A percentile compares a stretch with the other conserved stretches of the same genome.
Conservation (phyloP, 1,140 invertebrate genomes). For the Ceratosolen solmsi region DNA sequence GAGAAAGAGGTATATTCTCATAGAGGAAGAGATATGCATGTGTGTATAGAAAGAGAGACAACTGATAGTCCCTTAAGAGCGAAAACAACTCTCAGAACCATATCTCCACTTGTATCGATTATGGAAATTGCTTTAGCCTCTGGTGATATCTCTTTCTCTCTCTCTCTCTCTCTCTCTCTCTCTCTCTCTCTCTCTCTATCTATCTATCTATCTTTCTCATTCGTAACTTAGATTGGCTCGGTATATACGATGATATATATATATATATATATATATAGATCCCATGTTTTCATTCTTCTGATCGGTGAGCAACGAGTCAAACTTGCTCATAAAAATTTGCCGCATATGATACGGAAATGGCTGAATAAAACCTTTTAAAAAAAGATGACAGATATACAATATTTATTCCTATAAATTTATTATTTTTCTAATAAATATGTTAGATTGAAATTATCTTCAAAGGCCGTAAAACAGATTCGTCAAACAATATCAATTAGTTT, state of each 20-base stretch:
- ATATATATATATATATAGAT: neutral
- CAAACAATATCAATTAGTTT: too few species aligned
- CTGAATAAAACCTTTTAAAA: neutral
- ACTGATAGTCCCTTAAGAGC: constrained; percentile 37
- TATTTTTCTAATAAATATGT: too few species aligned
- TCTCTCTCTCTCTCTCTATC: neutral
- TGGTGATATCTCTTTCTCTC: constrained; percentile 2
- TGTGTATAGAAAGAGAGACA: neutral
- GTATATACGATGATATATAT: neutral
- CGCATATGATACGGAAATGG: neutral
- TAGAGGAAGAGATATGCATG: neutral
- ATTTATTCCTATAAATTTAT: too few species aligned
- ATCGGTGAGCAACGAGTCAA: neutral
- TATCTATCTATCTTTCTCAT: too few species aligned
- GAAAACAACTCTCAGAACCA: constrained; percentile 43
- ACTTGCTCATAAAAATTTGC: neutral
- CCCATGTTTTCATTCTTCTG: neutral
- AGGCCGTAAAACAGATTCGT: too few species aligned
- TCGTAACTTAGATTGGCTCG: neutral
- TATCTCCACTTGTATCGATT: constrained; percentile 47
- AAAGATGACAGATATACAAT: neutral
- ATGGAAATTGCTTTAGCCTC: constrained; percentile 44
- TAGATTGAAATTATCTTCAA: too few species aligned
- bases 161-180: neutral
- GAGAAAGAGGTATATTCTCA: neutral